Evolutionary conservation across 2,797 vertebrate genomes (phyloP), one percentile per base, ranked within the genome.

Genomic region (Anas georgica): DNA sequence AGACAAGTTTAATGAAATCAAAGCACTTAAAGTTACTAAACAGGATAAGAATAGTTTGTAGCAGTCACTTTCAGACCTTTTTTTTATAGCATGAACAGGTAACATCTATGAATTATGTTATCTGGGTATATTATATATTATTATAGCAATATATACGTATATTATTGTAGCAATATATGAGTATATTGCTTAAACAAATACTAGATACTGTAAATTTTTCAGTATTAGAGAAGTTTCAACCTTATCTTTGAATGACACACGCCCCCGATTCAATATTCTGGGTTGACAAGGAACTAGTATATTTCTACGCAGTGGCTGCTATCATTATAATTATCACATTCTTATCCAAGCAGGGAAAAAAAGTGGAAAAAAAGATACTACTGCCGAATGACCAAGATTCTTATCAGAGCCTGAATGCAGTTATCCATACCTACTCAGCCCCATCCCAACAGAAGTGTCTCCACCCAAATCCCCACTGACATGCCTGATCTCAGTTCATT

Each of bases 11-110:
- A 66, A 63, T 11, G 8, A 37, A 35, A 4, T 4, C 45, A 12
- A 37, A 35, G 2, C 0, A 1, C 11, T 23, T n/a, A 2, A 43
- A 43, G 50, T 4, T 33, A 52, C 15, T 17, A 64, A 22, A 3
- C 35, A 58, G 66, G 17, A 16, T 4, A 39, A 28, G 18, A 63
- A 35, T 12, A n/a, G 4, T 21, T 55, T n/a, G 13, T 12, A 67
- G 22, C 4, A 54, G 46, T 50, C n/a, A 48, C 56, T 43, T 66
- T 2, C 60, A 90, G 46, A 48, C 35, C 35, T 5, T 54, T 23
- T 50, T 10, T 1, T 60, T 5, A 48, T 33, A 70, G 7, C 15
- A 52, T 2, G 2, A 59, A 18, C 13, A 48, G 7, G 11, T 6
- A 55, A 39, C 5, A 11, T 25, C 3, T 75, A 62, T 25, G 46